Evolutionary conservation across 2,797 vertebrate genomes (phyloP), one percentile per base, ranked within the genome.

Genomic region (Oceanodroma leucorhoa): DNA sequence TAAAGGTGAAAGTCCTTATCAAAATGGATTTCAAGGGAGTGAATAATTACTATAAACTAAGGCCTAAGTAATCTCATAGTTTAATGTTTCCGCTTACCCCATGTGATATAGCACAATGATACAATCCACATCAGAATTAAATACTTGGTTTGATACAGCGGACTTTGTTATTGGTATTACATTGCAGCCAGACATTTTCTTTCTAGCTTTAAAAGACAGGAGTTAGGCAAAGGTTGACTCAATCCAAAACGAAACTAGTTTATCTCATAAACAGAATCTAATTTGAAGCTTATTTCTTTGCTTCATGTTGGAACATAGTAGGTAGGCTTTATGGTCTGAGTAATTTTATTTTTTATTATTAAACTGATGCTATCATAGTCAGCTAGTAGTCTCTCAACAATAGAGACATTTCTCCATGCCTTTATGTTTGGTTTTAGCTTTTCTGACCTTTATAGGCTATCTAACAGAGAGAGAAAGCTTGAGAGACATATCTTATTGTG

Each of bases 401-500:
- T 82, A 94, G 88, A 97, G 94, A 87, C 4, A 26, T 95, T 95
- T 81, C 82, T 89, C 55, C 26, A 45, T 85, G 65, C 60, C 90
- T 69, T 94, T 96, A 71, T 87, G 26, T 94, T 94, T 95, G 78
- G 57, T 90, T 97, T 97, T 96, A 97, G 89, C 79, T 95, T 94
- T 96, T 93, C 86, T 97, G 95, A 97, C 95, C 97, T 98, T 97
- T 96, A 85, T 64, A 92, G 65, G 45, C 62, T 79, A 76, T 92
- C 82, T 96, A 95, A 93, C 62, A 91, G 30, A 79, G 84, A 95
- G 51, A 89, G 36, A 82, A 92, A 89, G 19, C 75, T 89, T 94
- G 71, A 93, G 81, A 97, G 89, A 91, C 81, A 29, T 94, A 94
- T 90, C 92, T 96, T 88, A 84, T 26, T 94, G 75, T 94, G 87